These are phyloP conservation scores for Platanista minor DNA, from an alignment of 2,113 vertebrate species.

Conservation along the genomic window DNA sequence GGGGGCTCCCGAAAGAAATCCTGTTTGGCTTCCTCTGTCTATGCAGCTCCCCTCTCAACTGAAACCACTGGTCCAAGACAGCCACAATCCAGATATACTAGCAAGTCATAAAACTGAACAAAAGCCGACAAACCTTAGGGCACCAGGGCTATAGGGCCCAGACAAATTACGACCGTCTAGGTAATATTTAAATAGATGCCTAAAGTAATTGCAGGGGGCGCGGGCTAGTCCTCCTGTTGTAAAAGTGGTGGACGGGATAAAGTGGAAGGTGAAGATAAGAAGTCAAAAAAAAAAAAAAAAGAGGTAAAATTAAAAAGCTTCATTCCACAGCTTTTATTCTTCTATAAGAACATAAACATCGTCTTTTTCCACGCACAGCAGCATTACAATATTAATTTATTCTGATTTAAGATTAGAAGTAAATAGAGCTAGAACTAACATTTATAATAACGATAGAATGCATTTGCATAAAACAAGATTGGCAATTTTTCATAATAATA, in stretches of 20 bases:
- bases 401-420: slow-evolving; percentile 84
- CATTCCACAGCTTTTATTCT: slow-evolving; percentile 86
- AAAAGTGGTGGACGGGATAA: slow-evolving; percentile 86
- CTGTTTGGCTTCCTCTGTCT: slow-evolving; percentile 86
- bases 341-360: slow-evolving; percentile 88
- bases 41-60: slow-evolving; percentile 89
- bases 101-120: slow-evolving; percentile 99
- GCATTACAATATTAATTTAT: slow-evolving; percentile 89
- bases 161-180: slow-evolving; percentile 91
- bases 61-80: slow-evolving; percentile 92
- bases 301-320: slow-evolving; percentile 84
- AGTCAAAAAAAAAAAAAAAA: slow-evolving; percentile 84
- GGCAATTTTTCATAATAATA: slow-evolving; percentile 86
- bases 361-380: slow-evolving; percentile 85
- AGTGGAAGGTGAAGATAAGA: slow-evolving; percentile 86
- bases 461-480: slow-evolving; percentile 85
- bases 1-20: slow-evolving; percentile 77
- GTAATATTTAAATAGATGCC: slow-evolving; percentile 95
- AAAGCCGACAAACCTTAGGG: slow-evolving; percentile 95
- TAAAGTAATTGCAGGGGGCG: slow-evolving; percentile 86
- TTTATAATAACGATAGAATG: slow-evolving; percentile 87
- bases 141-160: slow-evolving; percentile 88
- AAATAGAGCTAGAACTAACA: slow-evolving; percentile 86
- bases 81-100: slow-evolving; percentile 96
- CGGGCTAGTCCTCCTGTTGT: slow-evolving; percentile 86